Conservation (phyloP, 35 echinoderm and acorn worm species). For the Apostichopus californicus region DNA sequence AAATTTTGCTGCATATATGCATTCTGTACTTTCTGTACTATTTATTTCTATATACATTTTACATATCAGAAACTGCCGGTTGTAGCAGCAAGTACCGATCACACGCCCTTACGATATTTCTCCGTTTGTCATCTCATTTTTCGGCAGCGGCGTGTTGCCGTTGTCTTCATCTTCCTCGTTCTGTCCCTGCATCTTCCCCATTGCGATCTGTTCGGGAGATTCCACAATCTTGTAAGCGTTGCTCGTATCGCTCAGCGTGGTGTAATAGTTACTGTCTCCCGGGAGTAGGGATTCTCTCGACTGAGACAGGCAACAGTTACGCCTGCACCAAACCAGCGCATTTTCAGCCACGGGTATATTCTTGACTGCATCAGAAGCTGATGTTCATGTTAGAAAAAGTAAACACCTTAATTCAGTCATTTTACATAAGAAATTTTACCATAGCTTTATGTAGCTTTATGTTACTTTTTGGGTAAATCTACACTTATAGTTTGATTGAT, state of each 20-base stretch:
- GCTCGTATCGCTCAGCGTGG: conserved; percentile 64
- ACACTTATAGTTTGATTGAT: no score
- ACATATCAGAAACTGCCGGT: no score
- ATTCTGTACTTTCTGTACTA: no score
- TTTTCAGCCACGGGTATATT: conserved; percentile 67
- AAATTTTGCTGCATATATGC: no score
- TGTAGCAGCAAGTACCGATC: no score
- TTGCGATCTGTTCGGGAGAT: conserved; percentile 73
- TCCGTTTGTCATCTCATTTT: neutral
- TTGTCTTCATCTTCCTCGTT: neutral
- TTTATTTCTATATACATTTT: no score
- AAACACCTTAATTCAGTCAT: no score
- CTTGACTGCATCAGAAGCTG: conserved; percentile 50
- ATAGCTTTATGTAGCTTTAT: no score
- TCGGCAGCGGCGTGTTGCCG: neutral
- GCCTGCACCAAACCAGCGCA: conserved; percentile 55
- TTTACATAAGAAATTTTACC: no score
- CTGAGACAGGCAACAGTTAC: conserved; percentile 59
- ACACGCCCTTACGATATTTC: neutral
- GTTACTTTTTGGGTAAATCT: no score
- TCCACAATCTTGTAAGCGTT: conserved; percentile 57
- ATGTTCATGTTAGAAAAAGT: no score
- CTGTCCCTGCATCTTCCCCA: conserved; percentile 35
- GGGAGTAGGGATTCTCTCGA: conserved; percentile 42
- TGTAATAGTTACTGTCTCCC: conserved; percentile 65